Conservation (phyloP, 2,888 invertebrate genomes). For the Ethmia dodecea region DNA sequence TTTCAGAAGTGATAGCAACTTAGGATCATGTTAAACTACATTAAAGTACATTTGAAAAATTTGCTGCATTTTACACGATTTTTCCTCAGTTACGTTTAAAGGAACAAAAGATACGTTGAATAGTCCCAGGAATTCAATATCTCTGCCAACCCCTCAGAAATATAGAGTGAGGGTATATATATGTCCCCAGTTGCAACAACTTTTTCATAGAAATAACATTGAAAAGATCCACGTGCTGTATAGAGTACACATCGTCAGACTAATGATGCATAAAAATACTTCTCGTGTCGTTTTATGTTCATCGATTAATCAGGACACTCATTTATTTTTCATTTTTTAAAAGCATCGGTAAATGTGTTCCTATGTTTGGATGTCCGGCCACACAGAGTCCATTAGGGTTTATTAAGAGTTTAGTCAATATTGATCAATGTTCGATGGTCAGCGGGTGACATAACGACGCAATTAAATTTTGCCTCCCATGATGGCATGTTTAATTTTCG, state of each 20-base stretch:
- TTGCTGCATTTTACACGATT: too few species aligned
- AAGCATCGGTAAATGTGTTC: constrained; percentile 41
- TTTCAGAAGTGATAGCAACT: too few species aligned
- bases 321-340: constrained; percentile 44
- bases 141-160: too few species aligned
- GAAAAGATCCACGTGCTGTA: constrained; percentile 30
- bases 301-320: constrained; percentile 66
- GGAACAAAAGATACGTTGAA: too few species aligned
- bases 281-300: constrained; percentile 61
- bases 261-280: constrained; percentile 74
- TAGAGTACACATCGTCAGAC: constrained; percentile 37
- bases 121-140: too few species aligned
- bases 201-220: constrained; percentile 16
- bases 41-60: too few species aligned
- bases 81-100: too few species aligned
- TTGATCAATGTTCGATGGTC: constrained; percentile 57
- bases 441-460: constrained; percentile 40
- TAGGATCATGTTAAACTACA: too few species aligned
- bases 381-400: constrained; percentile 55
- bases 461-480: constrained; percentile 51
- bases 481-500: constrained; percentile 32
- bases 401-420: constrained; percentile 70
- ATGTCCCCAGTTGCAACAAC: constrained; percentile 3
- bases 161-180: too few species aligned
- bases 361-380: constrained; percentile 35